Conservation (phyloP, 2,797 vertebrate genomes). For the Microhierax caerulescens region DNA sequence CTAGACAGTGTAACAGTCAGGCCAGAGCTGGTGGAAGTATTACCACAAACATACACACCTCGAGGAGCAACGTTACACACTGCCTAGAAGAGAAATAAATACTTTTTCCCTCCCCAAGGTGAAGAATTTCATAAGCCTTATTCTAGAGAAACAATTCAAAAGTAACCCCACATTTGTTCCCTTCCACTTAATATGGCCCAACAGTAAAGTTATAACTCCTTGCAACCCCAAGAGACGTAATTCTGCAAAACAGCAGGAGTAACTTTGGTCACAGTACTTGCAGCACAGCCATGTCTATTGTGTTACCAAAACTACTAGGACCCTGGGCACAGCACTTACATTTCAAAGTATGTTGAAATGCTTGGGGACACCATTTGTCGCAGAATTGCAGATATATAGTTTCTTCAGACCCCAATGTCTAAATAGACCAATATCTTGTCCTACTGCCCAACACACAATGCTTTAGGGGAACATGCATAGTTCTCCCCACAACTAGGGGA, state of each 20-base stretch:
- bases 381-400: rapidly evolving
- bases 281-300: not conserved
- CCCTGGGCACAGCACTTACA: not conserved
- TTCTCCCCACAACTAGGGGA: not conserved
- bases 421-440: not conserved
- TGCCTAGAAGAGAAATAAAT: conserved; percentile 78
- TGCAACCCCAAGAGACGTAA: not conserved
- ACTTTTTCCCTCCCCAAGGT: not conserved
- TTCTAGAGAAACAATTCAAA: not conserved
- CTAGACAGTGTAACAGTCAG: conserved; percentile 92
- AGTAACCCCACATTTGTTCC: not conserved
- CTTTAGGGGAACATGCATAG: not conserved
- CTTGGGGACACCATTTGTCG: not conserved
- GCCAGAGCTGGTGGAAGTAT: conserved; percentile 92
- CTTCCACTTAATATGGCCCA: not conserved
- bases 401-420: not conserved
- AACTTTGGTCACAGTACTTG: not conserved
- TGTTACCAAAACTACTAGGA: not conserved
- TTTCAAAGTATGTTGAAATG: not conserved
- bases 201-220: not conserved
- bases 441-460: not conserved
- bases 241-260: not conserved
- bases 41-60: conserved; percentile 96
- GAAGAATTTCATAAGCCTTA: not conserved
- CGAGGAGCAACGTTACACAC: conserved; percentile 92